A percentile compares a stretch with the other conserved stretches of the same genome.
These are phyloP conservation scores for Pachyrhynchus sulphureomaculatus DNA, from an alignment of 1,140 invertebrate species.

Conservation along the genomic window DNA sequence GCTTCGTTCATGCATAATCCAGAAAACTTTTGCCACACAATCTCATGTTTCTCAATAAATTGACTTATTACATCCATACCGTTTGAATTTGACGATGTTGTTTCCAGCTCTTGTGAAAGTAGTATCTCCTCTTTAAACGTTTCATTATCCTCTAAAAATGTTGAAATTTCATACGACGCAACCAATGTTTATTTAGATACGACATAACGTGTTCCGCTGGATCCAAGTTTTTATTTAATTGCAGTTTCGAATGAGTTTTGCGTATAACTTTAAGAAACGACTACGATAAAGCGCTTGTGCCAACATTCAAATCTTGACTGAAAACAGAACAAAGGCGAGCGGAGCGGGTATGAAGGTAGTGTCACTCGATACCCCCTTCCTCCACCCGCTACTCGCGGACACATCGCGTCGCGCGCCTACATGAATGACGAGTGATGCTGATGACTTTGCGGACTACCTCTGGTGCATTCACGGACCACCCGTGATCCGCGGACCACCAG, in stretches of 20 bases:
- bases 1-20: conserved; percentile 4
- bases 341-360: no score
- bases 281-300: conserved; percentile 31
- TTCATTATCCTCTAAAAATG: conserved; percentile 2
- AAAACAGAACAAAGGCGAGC: no score
- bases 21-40: no score
- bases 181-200: conserved; percentile 22
- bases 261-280: conserved; percentile 35
- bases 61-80: no score
- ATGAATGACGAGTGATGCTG: no score
- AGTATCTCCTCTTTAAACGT: conserved; percentile 2
- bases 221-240: conserved; percentile 36
- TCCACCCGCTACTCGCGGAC: no score
- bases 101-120: conserved; percentile 22
- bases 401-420: no score
- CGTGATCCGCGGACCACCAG: not conserved
- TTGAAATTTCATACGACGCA: no score
- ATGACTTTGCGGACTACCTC: not conserved
- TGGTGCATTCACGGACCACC: not conserved
- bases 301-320: no score
- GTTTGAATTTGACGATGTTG: conserved; percentile 37
- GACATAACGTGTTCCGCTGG: conserved; percentile 20
- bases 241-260: conserved; percentile 33
- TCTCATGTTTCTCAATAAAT: no score
- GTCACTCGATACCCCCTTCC: no score